Evolutionary conservation across 1,140 invertebrate genomes (phyloP).

Genomic region (Caenorhabditis brenneri): DNA sequence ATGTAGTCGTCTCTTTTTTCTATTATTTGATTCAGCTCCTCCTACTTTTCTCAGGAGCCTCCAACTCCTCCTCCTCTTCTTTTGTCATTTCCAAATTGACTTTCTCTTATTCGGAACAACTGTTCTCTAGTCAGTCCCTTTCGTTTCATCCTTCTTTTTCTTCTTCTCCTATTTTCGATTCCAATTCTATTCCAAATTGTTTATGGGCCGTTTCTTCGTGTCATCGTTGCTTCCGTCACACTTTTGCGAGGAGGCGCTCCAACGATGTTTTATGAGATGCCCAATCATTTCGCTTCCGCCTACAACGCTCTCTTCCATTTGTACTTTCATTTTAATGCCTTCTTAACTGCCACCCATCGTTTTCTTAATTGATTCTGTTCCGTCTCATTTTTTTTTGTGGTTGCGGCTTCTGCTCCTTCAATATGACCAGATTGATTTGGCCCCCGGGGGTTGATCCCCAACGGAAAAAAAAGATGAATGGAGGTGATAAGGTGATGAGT

Average conservation of each 20-base stretch:
- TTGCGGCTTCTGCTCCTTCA: too few species aligned
- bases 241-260: neutral
- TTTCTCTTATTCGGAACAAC: slow-evolving; percentile 3
- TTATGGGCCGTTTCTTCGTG: slow-evolving; percentile 32
- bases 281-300: slow-evolving; percentile 1
- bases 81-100: slow-evolving; percentile 23
- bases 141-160: neutral
- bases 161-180: neutral
- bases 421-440: too few species aligned
- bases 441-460: neutral
- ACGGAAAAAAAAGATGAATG: neutral
- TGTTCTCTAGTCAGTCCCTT: neutral
- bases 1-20: neutral
- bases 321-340: too few species aligned
- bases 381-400: neutral
- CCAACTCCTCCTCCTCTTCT: neutral
- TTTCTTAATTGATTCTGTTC: neutral
- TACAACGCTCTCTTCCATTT: neutral
- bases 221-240: slow-evolving; percentile 11
- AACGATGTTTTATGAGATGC: slow-evolving; percentile 12
- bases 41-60: slow-evolving; percentile 1
- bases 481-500: slow-evolving; percentile 18
- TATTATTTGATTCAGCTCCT: slow-evolving; percentile 31
- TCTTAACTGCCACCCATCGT: neutral
- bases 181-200: slow-evolving; percentile 11